These are phyloP conservation scores for Ameiurus melas DNA, from an alignment of 2,113 vertebrate genomes.

Conservation along the genomic window DNA sequence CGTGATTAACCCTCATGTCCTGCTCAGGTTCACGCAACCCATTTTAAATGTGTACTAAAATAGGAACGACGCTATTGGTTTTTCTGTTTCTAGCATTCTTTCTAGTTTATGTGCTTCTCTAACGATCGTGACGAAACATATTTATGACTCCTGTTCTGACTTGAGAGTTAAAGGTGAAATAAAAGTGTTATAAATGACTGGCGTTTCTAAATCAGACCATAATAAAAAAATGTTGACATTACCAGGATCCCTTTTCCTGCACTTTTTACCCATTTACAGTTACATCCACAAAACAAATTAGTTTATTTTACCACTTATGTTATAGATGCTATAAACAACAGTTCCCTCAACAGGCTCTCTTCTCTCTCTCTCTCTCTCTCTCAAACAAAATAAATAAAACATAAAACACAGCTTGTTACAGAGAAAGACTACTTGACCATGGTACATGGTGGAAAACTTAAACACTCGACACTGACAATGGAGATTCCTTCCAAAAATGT, in stretches of 20 bases:
- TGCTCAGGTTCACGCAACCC: background rate
- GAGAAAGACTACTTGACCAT: background rate
- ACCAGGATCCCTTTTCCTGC: background rate
- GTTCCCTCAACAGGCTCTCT: too few relatives aligned
- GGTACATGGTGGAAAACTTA: background rate
- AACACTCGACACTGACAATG: background rate
- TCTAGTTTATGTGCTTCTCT: background rate
- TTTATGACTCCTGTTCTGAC: background rate
- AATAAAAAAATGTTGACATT: background rate
- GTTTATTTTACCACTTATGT: background rate
- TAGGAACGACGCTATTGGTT: background rate
- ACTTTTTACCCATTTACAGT: background rate
- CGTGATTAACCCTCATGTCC: slow-evolving; percentile 30
- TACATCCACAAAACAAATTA: background rate
- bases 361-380: background rate
- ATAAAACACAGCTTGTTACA: background rate
- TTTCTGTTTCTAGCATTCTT: background rate
- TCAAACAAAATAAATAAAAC: background rate
- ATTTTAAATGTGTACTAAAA: background rate
- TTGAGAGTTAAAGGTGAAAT: background rate
- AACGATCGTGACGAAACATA: background rate
- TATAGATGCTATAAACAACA: background rate
- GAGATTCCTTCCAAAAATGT: background rate
- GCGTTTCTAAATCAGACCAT: background rate
- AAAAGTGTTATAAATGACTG: background rate